Evolutionary conservation across 2,113 vertebrate genomes (phyloP), one percentile per base, ranked within the genome.

Genomic region (Pontoporia blainvillei): DNA sequence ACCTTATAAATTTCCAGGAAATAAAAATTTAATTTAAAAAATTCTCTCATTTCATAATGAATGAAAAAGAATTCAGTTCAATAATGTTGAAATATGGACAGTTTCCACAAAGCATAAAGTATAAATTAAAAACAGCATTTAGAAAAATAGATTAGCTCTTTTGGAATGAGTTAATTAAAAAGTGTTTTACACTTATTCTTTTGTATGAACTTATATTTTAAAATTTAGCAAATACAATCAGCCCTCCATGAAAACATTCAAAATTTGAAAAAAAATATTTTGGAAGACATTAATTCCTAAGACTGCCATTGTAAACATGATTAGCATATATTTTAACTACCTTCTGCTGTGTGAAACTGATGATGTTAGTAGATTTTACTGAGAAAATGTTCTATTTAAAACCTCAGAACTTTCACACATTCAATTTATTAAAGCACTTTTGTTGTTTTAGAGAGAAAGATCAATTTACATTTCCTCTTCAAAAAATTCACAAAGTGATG

Each of bases 311-410:
- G 72, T 90, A 95, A 97, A 21, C 59, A 92, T 6, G 25, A 59
- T 92, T 96, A 96, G 6, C 36, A 81, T 97, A 69, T 76, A 95
- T 84, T 96, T 96, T 92, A 96, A 95, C 44, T 90, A 81, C 29
- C 72, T 96, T 97, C 75, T 87, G 84, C 61, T 94, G 81, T 97
- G 91, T 72, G 71, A 97, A 97, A 86, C 11, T 72, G 71, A 86
- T 95, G 94, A 89, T 95, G 94, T 96, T 57, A 96, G 61, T 97
- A 95, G 46, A 78, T 85, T 96, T 97, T 82, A 49, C 76, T 94
- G 94, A 94, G 61, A 96, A 98, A 96, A 92, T 57, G 14, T 92
- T 95, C 59, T 92, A 85, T 96, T 96, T 96, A 95, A 97, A 93
- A 18, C 18, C 7, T 46, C 5, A 39, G 89, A 72, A 44, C 1